Base-by-base conservation (phyloP, 2,888 invertebrate species). In the Sympetrum striolatum region DNA sequence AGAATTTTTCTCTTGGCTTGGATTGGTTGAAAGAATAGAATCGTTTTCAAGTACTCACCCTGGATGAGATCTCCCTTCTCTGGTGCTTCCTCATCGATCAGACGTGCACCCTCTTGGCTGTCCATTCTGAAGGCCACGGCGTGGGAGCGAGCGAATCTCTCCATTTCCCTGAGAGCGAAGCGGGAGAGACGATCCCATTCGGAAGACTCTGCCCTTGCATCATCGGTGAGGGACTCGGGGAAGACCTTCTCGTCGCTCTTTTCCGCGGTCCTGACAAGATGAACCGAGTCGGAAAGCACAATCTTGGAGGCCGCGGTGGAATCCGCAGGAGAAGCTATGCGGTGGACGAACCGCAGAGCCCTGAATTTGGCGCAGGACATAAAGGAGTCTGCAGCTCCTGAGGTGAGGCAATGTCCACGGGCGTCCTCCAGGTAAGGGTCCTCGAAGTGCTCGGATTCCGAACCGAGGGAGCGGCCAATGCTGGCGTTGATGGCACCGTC, bases 351-450 rank as follows among this genome's bases (percentile, higher is more conserved):
- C 81, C 92, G 92, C 8, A 93, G 92, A 6, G 93, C 92, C 91
- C 92, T 93, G 91, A 93, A 94, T 91, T 93, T 94, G 10, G 93
- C 93, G 90, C 94, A 94, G 8, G 92, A 92, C 22, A 93, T 91
- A 39, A 86, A 86, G 86, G 86, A 86, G 60, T 86, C 86, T 5
- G 92, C 35, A 10, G 60, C 91, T 48, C 90, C 91, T 14, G 86
- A 60, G 14, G 58, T 44, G 39, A 81, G 31, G 58, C 91, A 91
- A 10, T 37, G 82, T 37, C 90, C 86, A 18, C 82, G 58, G 15
- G 91, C 91, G 3, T 81, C 73, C 31, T 91, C 91, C 44, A 91
- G 82, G 81, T 91, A 91, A 6, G 48, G 60, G 58, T 91, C 91
- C 4, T 91, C 91, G n/a, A 91, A 91, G 86, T 37, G 60, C n/a